Base-by-base conservation (phyloP, 2,113 vertebrate genomes). In the Tapirus terrestris region DNA sequence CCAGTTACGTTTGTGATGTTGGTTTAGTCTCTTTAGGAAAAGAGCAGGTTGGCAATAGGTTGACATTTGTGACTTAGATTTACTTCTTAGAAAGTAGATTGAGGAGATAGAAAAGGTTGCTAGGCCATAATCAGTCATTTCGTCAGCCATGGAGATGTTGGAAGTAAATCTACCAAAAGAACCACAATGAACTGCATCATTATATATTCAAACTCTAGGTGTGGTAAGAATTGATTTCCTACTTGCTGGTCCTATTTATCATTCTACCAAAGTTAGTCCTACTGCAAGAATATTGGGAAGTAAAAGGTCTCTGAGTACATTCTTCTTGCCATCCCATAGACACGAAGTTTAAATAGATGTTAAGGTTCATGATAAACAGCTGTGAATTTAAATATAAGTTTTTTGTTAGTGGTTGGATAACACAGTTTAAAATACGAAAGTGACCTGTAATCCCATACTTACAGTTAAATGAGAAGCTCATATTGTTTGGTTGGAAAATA, bases 281-380 rank as follows among this genome's bases (percentile, higher is more conserved):
- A 33, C 33, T 56, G 11, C 39, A 53, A 92, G 65, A 63, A 33
- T 81, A 65, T 86, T 61, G 51, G 39, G 25, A 80, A 85, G 18
- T 63, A 36, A 45, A 76, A 79, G 56, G 39, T 86, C 61, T 86
- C 23, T 65, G 33, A 75, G 67, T 65, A 79, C 3, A 51, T 91
- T 51, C 43, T 83, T 83, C 27, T 79, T 79, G 36, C 48, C 56
- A 60, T 83, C 9, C 31, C 51, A 21, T 21, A 58, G 53, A 20
- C 43, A 96, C 53, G 16, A 63, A 89, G 53, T 93, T 96, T 81
- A 96, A 58, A 89, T 83, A 67, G 58, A n/a, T 96, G 11, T 89
- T 91, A 79, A 86, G 18, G 3, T 72, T 81, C 25, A 82, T 0
- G 20, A 65, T 67, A 91, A 84, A 65, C 12, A 63, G 53, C 76